A percentile compares a stretch with the other conserved stretches of the same genome.
phyloP scores from a whole-genome alignment of 2,113 vertebrate genomes.

The Camelus bactrianus region DNA sequence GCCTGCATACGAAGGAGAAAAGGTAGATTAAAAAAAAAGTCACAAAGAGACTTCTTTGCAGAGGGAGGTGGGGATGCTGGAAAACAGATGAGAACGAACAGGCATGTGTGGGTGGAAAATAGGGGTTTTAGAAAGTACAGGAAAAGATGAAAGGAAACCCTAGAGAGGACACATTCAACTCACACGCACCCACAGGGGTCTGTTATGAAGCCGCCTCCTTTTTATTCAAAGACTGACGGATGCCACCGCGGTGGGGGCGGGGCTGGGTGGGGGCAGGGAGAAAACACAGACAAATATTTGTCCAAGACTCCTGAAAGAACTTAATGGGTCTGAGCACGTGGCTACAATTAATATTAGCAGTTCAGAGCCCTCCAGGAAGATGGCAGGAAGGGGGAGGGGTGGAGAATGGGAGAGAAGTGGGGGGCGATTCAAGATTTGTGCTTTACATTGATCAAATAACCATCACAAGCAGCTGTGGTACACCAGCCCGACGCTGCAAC shows the following conservation, averaged over 20 bases:
- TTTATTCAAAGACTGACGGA: neutral
- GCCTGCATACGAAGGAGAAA: constrained; percentile 42
- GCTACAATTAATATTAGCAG: neutral
- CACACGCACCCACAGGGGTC: neutral
- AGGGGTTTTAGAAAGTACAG: constrained; percentile 67
- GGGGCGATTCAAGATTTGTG: neutral
- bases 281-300: neutral
- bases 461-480: neutral
- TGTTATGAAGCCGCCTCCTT: neutral
- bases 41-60: constrained; percentile 5
- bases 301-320: neutral
- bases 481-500: neutral
- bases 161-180: constrained; percentile 59
- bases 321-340: neutral
- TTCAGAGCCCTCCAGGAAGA: neutral
- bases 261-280: neutral
- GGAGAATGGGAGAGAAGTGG: neutral
- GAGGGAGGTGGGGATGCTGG: neutral
- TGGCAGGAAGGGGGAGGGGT: neutral
- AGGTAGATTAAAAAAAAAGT: constrained; percentile 18
- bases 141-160: constrained; percentile 74
- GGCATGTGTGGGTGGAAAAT: constrained; percentile 66
- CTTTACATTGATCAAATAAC: neutral
- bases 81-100: constrained; percentile 52
- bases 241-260: neutral